A percentile compares a stretch with the other conserved stretches of the same genome.
Evolutionary conservation across 2,888 invertebrate species (phyloP).

Genomic region (Sabatieria punctata): DNA sequence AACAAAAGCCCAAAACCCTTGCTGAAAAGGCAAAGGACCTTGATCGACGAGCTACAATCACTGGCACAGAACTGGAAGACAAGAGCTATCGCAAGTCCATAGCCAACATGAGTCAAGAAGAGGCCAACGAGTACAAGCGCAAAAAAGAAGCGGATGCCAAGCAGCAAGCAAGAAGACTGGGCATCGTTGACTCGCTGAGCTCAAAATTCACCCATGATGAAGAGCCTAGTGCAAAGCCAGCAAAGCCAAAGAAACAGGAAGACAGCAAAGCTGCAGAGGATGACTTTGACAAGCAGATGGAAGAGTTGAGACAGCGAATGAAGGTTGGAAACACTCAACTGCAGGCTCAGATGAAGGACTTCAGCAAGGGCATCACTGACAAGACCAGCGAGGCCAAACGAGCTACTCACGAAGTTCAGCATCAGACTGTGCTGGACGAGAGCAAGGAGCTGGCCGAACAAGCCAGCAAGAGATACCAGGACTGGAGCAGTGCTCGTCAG

Average conservation of each 20-base stretch:
- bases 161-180: slow-evolving; percentile 1
- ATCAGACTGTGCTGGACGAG: neutral
- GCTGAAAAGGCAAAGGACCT: too few relatives aligned
- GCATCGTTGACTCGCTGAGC: neutral
- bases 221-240: neutral
- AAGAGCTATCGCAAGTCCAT: slow-evolving; percentile 2
- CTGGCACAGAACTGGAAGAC: too few relatives aligned
- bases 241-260: neutral
- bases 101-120: neutral
- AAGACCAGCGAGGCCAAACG: neutral
- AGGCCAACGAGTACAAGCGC: neutral
- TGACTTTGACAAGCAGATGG: slow-evolving; percentile 7
- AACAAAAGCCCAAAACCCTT: too few relatives aligned
- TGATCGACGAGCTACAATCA: too few relatives aligned
- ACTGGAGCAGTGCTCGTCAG: neutral
- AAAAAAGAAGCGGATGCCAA: neutral
- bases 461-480: neutral
- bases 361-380: slow-evolving; percentile 2
- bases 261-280: neutral
- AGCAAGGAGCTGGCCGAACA: neutral
- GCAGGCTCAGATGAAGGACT: slow-evolving; percentile 4
- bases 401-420: neutral
- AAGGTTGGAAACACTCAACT: neutral
- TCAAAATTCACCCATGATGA: neutral
- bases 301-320: slow-evolving; percentile 2